Evolutionary conservation across 2,888 invertebrate genomes (phyloP), one percentile per base, ranked within the genome.

Genomic region (Agrotis ipsilon): DNA sequence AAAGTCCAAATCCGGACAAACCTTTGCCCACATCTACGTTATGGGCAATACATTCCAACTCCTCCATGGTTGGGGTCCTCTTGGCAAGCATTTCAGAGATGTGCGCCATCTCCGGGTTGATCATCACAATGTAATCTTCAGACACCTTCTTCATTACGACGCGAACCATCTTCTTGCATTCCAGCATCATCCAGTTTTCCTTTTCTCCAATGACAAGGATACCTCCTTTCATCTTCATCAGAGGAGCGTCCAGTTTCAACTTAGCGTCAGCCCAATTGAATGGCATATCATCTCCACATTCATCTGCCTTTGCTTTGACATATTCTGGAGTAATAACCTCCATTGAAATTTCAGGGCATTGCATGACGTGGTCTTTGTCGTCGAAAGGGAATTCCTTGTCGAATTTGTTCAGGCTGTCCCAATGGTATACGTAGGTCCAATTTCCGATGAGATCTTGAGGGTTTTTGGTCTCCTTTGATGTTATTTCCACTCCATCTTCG

Each of bases 381-480:
- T 60, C 1, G 11, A 32, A 32, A 14, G 48, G 6, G 21, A 76
- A 68, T 68, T 82, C 71, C 3, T 13, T 14, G 0, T 65, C 14
- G 49, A 73, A 73, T 49, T 68, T 51, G 45, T 68, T 75, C 0
- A 62, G 9, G 19, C n/a, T 78, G 14, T 75, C 79, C 83, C 83
- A 83, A 32, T 76, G 81, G 55, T 81, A 83, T 0, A 81, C 70
- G 48, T 75, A 83, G 0, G 55, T 67, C 83, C 83, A 83, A n/a
- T 75, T 75, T 13, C 83, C 83, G 18, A 75, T 60, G 4, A 83
- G 24, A 2, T 72, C 66, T 59, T 52, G n/a, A 27, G 69, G 46
- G 11, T 67, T 68, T 4, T 63, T 61, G 13, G 72, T 69, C 1
- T 59, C 24, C 16, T 48, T 27, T 1, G 71, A 51, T 4, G 61